These are phyloP conservation scores for Drosophila infuscata DNA, from an alignment of 2,888 invertebrate genomes.

Conservation along the genomic window DNA sequence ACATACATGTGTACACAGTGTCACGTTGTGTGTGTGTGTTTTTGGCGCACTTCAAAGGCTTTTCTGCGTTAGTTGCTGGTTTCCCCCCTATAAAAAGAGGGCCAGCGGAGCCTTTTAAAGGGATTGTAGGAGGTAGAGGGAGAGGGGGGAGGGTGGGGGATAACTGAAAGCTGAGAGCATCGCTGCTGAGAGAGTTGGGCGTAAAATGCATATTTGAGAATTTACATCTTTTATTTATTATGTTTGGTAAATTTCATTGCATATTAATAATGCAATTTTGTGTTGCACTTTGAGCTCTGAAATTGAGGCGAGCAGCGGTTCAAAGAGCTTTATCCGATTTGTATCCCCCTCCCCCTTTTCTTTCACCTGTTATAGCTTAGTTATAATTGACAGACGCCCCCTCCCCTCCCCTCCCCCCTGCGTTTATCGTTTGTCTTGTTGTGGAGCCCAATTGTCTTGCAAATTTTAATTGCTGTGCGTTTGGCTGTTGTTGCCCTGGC, in stretches of 20 bases:
- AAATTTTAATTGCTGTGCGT: slow-evolving; percentile 71
- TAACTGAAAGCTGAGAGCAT: background rate
- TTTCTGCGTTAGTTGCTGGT: slow-evolving; percentile 50
- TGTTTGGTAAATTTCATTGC: slow-evolving; percentile 78
- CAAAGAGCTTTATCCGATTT: slow-evolving; percentile 21
- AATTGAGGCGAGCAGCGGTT: slow-evolving; percentile 16
- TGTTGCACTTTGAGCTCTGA: slow-evolving; percentile 51
- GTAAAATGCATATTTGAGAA: slow-evolving; percentile 54
- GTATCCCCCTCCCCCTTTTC: background rate
- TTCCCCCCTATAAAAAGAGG: slow-evolving; percentile 5
- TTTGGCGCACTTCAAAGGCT: slow-evolving; percentile 62
- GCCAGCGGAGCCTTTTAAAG: slow-evolving; percentile 10
- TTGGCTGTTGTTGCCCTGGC: slow-evolving; percentile 63
- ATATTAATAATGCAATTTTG: slow-evolving; percentile 80
- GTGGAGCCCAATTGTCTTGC: slow-evolving; percentile 71
- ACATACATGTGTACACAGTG: background rate
- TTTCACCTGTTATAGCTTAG: slow-evolving; percentile 18
- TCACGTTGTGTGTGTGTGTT: slow-evolving; percentile 38
- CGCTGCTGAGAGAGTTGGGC: slow-evolving; percentile 14
- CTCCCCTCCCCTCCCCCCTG: too few relatives aligned
- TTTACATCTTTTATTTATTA: slow-evolving; percentile 75
- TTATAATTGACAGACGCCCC: slow-evolving; percentile 48
- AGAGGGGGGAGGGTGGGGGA: background rate
- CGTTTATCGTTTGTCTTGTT: slow-evolving; percentile 10
- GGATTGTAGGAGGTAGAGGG: background rate